A percentile compares a stretch with the other conserved stretches of the same genome.
Evolutionary conservation across 2,113 vertebrate genomes (phyloP).

Genomic region (Dasyprocta punctata): DNA sequence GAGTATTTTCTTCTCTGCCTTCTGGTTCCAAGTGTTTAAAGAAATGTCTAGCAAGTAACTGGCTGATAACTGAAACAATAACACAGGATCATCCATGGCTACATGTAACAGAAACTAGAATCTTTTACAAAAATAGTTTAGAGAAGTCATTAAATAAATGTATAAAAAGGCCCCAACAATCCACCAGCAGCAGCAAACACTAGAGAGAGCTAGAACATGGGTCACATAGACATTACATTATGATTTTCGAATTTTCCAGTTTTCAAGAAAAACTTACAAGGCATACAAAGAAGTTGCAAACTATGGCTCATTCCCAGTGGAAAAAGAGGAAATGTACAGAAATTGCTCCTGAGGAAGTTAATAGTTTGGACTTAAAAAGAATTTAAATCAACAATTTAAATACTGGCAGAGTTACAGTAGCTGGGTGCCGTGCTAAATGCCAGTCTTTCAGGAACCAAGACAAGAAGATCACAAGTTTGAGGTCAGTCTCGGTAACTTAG

Average conservation of each 20-base stretch:
- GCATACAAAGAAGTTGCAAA: background rate
- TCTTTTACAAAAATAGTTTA: background rate
- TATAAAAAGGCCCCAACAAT: background rate
- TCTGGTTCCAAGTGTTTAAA: conserved; percentile 18
- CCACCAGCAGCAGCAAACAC: background rate
- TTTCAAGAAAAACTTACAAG: background rate
- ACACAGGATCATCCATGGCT: background rate
- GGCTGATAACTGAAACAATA: background rate
- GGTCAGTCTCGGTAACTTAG: background rate
- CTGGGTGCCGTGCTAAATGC: background rate
- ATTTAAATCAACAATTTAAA: conserved; percentile 17
- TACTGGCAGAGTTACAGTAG: background rate
- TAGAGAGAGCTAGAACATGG: background rate
- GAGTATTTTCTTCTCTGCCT: background rate
- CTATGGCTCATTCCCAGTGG: background rate
- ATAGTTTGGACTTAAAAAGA: background rate
- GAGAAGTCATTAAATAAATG: background rate
- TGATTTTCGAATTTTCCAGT: background rate
- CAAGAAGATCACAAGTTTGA: background rate
- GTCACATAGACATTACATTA: background rate
- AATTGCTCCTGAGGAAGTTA: background rate
- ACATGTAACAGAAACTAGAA: background rate
- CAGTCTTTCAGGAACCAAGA: background rate
- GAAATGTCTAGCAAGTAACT: background rate
- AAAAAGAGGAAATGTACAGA: background rate